These are phyloP conservation scores for Mesocentrotus franciscanus DNA, from an alignment of 53 echinoderm and acorn worm species.

Conservation along the genomic window DNA sequence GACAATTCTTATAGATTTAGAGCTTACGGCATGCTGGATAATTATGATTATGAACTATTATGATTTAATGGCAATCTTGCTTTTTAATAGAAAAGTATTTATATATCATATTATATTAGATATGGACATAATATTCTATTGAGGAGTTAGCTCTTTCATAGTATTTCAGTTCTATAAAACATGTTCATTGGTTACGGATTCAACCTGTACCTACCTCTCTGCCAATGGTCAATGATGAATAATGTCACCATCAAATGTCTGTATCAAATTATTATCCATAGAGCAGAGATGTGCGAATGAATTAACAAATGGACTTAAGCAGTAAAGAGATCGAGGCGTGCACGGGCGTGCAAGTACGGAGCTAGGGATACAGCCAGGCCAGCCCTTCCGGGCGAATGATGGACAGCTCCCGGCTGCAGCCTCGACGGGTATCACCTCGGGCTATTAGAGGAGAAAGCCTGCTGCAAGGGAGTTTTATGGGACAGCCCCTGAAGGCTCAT, in stretches of 20 bases:
- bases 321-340: background rate
- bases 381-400: constrained; percentile 35
- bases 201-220: background rate
- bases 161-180: background rate
- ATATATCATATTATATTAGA: too few relatives aligned
- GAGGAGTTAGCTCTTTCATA: too few relatives aligned
- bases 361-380: constrained; percentile 14
- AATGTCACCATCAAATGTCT: background rate
- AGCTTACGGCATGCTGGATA: too few relatives aligned
- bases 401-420: constrained; percentile 41
- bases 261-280: background rate
- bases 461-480: constrained; percentile 50
- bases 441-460: background rate
- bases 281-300: constrained; percentile 2
- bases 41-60: too few relatives aligned
- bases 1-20: too few relatives aligned
- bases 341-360: background rate
- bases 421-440: constrained; percentile 28
- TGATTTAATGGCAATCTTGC: too few relatives aligned
- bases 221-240: constrained; percentile 2
- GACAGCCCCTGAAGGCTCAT: constrained; percentile 46
- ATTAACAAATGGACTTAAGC: constrained; percentile 29
- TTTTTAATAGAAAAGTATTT: too few relatives aligned
- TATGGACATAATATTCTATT: too few relatives aligned
- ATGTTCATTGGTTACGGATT: background rate